Percentiles rank a stretch among this genome's conserved stretches.
Evolutionary conservation across 1,140 invertebrate genomes (phyloP).

Genomic region (Drosophila equinoxialis): DNA sequence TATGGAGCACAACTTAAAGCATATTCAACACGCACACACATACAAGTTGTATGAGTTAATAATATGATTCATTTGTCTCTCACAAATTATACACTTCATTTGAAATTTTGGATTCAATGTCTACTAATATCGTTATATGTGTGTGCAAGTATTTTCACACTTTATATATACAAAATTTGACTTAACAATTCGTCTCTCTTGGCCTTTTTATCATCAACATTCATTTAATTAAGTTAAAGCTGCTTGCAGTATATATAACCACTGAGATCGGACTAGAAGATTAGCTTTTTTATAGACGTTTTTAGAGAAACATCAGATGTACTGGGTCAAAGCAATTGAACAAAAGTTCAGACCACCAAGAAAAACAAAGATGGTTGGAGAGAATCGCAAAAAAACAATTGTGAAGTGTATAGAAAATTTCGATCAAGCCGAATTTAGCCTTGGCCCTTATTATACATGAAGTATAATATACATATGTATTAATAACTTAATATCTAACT

Average conservation of each 20-base stretch:
- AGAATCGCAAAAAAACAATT: neutral
- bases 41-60: neutral
- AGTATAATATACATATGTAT: neutral
- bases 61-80: neutral
- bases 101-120: neutral
- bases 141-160: neutral
- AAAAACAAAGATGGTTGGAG: neutral
- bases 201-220: neutral
- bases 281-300: neutral
- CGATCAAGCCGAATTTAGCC: constrained; percentile 5
- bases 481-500: constrained; percentile 33
- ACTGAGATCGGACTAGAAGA: constrained; percentile 6
- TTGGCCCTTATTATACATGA: constrained; percentile 11
- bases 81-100: constrained; percentile 6
- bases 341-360: constrained; percentile 4
- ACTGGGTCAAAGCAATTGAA: neutral
- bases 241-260: neutral
- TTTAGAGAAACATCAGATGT: neutral
- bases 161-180: neutral
- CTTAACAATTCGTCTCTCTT: neutral
- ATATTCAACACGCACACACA: constrained; percentile 14
- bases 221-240: neutral
- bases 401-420: constrained; percentile 3
- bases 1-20: constrained; percentile 64
- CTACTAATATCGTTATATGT: neutral